Percentiles rank a stretch among this genome's conserved stretches.
Evolutionary conservation across 2,888 invertebrate species (phyloP).

Genomic region (Sicus ferrugineus): DNA sequence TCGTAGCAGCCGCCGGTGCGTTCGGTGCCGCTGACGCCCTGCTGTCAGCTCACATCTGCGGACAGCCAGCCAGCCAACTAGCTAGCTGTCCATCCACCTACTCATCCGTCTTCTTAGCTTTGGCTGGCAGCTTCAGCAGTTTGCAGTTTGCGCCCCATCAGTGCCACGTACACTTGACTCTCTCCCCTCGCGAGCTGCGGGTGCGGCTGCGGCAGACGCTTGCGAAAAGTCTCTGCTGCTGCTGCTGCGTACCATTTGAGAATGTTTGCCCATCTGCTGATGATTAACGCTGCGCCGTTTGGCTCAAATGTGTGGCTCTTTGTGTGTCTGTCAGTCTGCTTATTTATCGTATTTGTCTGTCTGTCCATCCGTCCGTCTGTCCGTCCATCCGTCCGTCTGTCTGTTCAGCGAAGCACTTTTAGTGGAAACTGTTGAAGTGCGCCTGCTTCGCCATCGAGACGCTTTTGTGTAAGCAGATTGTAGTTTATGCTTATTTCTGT

Average conservation of each 20-base stretch:
- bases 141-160: neutral
- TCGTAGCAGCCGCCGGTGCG: neutral
- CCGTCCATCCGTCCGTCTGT: neutral
- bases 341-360: too few species aligned
- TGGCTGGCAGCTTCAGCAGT: neutral
- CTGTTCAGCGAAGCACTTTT: neutral
- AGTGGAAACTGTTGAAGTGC: neutral
- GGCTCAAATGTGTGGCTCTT: too few species aligned
- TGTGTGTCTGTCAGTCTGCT: neutral
- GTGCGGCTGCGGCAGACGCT: neutral
- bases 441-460: conserved; percentile 1
- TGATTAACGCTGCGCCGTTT: too few species aligned
- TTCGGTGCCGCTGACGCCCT: neutral
- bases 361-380: too few species aligned
- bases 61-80: too few species aligned
- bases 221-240: too few species aligned
- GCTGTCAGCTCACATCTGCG: neutral
- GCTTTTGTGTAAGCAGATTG: neutral
- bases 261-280: too few species aligned
- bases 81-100: neutral
- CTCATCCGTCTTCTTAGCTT: neutral
- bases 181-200: too few species aligned
- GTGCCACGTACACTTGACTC: too few species aligned
- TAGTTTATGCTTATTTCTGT: neutral
- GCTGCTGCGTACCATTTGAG: too few species aligned